Evolutionary conservation across 2,797 vertebrate species (phyloP).

Genomic region (Thaleichthys pacificus): DNA sequence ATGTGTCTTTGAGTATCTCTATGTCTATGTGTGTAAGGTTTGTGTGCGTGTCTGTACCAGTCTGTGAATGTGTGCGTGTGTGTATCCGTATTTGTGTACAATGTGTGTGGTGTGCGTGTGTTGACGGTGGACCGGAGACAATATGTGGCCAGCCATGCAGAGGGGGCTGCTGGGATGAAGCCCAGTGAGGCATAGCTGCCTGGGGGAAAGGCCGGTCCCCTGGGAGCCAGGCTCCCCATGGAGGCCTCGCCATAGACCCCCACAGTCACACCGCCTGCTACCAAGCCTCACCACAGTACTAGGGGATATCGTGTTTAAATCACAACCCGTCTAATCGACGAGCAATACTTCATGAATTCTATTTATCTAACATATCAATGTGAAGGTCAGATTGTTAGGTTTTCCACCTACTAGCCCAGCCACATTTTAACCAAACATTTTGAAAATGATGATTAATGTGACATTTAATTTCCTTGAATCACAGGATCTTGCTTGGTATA

Average conservation of each 20-base stretch:
- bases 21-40: constrained; percentile 9
- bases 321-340: background rate
- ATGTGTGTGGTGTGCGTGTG: constrained; percentile 12
- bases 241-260: background rate
- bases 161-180: constrained; percentile 58
- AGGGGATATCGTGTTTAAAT: background rate
- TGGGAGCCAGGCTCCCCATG: constrained; percentile 38
- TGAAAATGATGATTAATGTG: background rate
- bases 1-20: constrained; percentile 5
- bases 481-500: constrained; percentile 41
- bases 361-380: background rate
- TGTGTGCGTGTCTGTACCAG: constrained; percentile 16
- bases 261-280: background rate
- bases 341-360: background rate
- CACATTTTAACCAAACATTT: background rate
- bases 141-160: constrained; percentile 49
- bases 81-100: constrained; percentile 10
- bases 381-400: background rate
- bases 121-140: constrained; percentile 5
- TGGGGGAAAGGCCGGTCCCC: constrained; percentile 47
- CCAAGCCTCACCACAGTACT: background rate
- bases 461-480: constrained; percentile 50
- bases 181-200: constrained; percentile 55
- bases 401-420: background rate
- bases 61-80: constrained; percentile 7